These are phyloP conservation scores for Apodemus speciosus DNA, from an alignment of 2,113 vertebrate genomes.

Conservation along the genomic window DNA sequence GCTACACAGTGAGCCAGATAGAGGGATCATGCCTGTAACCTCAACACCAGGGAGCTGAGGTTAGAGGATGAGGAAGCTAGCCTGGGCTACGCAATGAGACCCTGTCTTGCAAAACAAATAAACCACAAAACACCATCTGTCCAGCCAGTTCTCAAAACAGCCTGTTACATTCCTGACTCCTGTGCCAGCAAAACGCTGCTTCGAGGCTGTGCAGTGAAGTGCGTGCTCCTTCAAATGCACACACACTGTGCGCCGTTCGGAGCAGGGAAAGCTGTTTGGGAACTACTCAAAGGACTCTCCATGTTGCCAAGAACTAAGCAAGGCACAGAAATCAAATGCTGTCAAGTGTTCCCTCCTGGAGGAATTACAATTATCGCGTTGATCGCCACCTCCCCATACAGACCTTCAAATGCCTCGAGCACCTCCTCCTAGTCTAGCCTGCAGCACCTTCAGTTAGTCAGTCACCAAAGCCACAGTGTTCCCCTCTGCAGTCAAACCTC, in stretches of 20 bases:
- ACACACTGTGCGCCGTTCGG: background rate
- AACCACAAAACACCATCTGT: background rate
- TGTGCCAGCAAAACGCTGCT: background rate
- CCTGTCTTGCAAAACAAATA: background rate
- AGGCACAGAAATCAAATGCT: background rate
- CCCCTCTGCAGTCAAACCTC: background rate
- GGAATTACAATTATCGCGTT: background rate
- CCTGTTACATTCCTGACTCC: too few species aligned
- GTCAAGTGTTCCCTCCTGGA: background rate
- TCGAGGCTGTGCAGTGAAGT: rapidly evolving
- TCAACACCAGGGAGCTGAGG: background rate
- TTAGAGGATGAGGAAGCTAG: background rate
- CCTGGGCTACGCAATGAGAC: background rate
- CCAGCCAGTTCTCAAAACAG: background rate
- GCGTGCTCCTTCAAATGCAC: rapidly evolving
- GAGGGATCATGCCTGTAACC: background rate
- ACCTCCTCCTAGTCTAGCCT: background rate
- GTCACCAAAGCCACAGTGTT: background rate
- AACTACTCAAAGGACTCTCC: background rate
- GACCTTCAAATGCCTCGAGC: too few species aligned
- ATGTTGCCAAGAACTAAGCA: background rate
- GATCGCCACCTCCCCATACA: background rate
- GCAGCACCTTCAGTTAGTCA: background rate
- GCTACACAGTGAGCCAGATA: background rate
- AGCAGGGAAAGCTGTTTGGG: background rate